Evolutionary conservation across 2,797 vertebrate species (phyloP), one percentile per base, ranked within the genome.

Genomic region (Paramormyrops hopkinsi): DNA sequence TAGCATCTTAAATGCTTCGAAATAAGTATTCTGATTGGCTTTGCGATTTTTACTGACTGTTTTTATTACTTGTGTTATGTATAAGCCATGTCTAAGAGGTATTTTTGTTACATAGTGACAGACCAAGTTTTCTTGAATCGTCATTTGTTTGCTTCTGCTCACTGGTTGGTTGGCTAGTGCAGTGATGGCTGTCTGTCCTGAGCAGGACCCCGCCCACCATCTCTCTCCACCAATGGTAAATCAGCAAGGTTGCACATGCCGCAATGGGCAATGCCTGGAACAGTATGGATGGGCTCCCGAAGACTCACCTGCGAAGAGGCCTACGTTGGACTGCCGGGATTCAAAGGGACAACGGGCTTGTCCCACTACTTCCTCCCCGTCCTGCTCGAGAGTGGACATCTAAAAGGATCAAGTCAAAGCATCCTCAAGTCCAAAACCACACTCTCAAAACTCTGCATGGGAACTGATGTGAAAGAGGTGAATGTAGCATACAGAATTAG

Each of bases 281-380:
- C 76, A 83, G 17, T 19, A 7, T 4, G 76, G 41, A 44, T 11
- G 37, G 76, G 62, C 7, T 25, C 44, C 33, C 2, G 19, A 8
- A 17, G 22, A 91, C 96, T 94, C 93, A 98, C 98, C 97, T 88
- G 97, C 97, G 46, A 98, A 98, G 51, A 98, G 93, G 73, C 97
- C 98, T 0, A 98, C 97, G 3, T 97, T 97, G 93, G 97, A 97
- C 92, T 99, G 98, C 88, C 96, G 96, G 0, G 97, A 96, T 41
- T 99, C 98, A 0, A 98, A 99, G 89, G 98, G 98, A 89, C 98
- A 98, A 0, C 97, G 96, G 0, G 97, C 98, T 91, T 98, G 97
- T 22, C 98, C 98, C 1, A 97, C 96, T 91, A 98, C 93, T 90
- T 99, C 98, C 88, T 98, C 97, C 0, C 98, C 98, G n/a, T 97